These are phyloP conservation scores for Catocala sponsa DNA, from an alignment of 2,888 invertebrate genomes.

Conservation along the genomic window DNA sequence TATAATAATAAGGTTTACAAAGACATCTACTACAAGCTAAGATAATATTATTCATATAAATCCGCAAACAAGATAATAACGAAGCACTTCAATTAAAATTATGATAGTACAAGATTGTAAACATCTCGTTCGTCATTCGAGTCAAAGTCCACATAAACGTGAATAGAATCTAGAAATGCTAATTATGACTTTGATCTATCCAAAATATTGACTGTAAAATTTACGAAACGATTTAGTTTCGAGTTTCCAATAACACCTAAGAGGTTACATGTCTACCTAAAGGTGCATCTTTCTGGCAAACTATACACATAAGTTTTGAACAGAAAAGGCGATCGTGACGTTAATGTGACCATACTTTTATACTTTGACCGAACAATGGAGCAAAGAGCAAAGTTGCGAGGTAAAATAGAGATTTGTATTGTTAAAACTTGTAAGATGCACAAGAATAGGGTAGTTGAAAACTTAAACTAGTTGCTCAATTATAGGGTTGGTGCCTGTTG, in stretches of 20 bases:
- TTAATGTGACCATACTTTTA: slow-evolving; percentile 41
- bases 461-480: slow-evolving; percentile 40
- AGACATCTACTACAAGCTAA: no score
- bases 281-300: background rate
- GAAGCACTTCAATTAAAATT: no score
- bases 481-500: slow-evolving; percentile 14
- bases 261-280: background rate
- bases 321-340: slow-evolving; percentile 30
- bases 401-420: slow-evolving; percentile 51
- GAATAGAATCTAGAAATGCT: background rate
- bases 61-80: no score
- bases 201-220: background rate
- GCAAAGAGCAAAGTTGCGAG: slow-evolving; percentile 38
- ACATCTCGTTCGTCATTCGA: background rate
- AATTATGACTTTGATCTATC: background rate
- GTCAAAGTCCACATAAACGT: background rate
- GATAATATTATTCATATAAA: no score
- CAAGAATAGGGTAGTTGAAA: slow-evolving; percentile 32
- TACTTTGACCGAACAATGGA: slow-evolving; percentile 34
- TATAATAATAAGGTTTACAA: no score
- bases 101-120: no score
- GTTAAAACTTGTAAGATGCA: slow-evolving; percentile 47
- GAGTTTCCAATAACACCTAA: background rate
- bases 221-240: background rate
- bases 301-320: slow-evolving; percentile 11